A percentile compares a stretch with the other conserved stretches of the same genome.
These are phyloP conservation scores for Allacma fusca DNA, from an alignment of 2,888 invertebrate species.

Conservation along the genomic window DNA sequence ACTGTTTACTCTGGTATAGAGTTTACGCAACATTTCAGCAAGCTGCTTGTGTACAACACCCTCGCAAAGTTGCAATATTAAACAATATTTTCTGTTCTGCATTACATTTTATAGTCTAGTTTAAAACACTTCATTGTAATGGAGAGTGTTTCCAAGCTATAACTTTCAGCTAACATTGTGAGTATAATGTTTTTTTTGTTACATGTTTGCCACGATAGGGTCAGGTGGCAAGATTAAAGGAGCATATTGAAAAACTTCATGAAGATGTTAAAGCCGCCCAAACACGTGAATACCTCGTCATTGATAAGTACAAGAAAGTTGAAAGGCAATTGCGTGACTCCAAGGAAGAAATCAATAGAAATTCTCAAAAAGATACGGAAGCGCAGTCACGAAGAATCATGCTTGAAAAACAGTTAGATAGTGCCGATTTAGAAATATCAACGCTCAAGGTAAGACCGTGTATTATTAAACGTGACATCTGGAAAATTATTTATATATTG, in stretches of 20 bases:
- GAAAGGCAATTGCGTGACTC: conserved; percentile 71
- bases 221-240: conserved; percentile 57
- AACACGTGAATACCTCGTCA: conserved; percentile 77
- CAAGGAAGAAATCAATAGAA: conserved; percentile 61
- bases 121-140: too few relatives aligned
- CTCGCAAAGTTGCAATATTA: too few relatives aligned
- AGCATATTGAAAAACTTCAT: conserved; percentile 72
- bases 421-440: conserved; percentile 58
- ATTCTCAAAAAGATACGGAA: conserved; percentile 61
- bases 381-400: conserved; percentile 53
- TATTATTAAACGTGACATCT: neutral
- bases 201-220: conserved; percentile 48
- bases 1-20: too few relatives aligned
- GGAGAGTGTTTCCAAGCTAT: too few relatives aligned
- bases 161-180: neutral
- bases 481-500: too few relatives aligned
- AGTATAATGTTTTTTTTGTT: neutral
- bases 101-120: too few relatives aligned
- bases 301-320: conserved; percentile 79
- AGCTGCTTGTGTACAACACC: too few relatives aligned
- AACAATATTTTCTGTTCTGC: too few relatives aligned
- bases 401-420: conserved; percentile 59
- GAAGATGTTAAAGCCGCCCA: conserved; percentile 76
- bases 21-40: too few relatives aligned
- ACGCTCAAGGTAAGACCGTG: conserved; percentile 56